Percentiles rank a stretch among this genome's conserved stretches.
Evolutionary conservation across 2,888 invertebrate species (phyloP).

Genomic region (Lithophane semibrunnea): DNA sequence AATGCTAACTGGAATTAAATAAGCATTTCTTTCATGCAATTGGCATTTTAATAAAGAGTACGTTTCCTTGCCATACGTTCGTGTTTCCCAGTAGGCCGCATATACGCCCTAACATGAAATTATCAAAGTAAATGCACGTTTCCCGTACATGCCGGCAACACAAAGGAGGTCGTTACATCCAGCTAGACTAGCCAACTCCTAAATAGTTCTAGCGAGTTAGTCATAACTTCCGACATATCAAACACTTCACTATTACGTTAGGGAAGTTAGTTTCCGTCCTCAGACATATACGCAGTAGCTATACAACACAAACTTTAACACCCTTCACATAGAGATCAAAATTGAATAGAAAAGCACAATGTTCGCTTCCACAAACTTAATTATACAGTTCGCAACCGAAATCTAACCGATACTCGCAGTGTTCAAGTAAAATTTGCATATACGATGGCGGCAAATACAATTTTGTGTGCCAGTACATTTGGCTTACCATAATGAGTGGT

Average conservation of each 20-base stretch:
- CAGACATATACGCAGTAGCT: conserved; percentile 40
- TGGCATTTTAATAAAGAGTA: conserved; percentile 11
- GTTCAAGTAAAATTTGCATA: conserved; percentile 51
- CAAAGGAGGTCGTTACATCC: conserved; percentile 68
- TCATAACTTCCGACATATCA: conserved; percentile 79
- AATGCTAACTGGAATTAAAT: background rate
- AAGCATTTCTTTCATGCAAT: conserved; percentile 16
- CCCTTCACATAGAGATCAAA: conserved; percentile 69
- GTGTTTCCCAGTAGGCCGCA: conserved; percentile 49
- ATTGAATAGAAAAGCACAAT: conserved; percentile 70
- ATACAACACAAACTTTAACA: conserved; percentile 57
- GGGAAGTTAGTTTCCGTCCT: conserved; percentile 77
- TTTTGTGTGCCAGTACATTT: conserved; percentile 63
- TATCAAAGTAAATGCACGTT: conserved; percentile 64
- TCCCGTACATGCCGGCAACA: conserved; percentile 59
- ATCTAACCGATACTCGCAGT: conserved; percentile 40
- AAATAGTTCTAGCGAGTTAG: conserved; percentile 71
- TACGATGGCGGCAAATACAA: conserved; percentile 59
- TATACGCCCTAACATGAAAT: conserved; percentile 49
- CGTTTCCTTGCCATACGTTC: conserved; percentile 3
- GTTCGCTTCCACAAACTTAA: conserved; percentile 59
- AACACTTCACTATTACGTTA: conserved; percentile 75
- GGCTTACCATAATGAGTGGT: conserved; percentile 67
- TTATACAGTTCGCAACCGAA: conserved; percentile 50
- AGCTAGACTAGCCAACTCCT: conserved; percentile 60